These are phyloP conservation scores for Nineta flava DNA, from an alignment of 2,888 invertebrate species.

Conservation along the genomic window DNA sequence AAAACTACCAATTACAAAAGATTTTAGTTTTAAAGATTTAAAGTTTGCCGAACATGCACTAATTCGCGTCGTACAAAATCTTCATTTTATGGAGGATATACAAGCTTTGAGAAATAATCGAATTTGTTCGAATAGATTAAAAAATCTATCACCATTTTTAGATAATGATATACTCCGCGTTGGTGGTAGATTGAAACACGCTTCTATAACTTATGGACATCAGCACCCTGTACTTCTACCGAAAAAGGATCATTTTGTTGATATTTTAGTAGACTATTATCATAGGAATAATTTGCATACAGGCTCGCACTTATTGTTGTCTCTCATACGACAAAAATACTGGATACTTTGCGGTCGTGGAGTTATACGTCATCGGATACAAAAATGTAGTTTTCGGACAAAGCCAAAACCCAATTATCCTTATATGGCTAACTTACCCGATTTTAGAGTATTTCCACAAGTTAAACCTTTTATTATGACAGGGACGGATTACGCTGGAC, in stretches of 20 bases:
- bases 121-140: conserved; percentile 7
- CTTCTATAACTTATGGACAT: conserved; percentile 5
- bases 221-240: conserved; percentile 10
- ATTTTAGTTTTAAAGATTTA: conserved; percentile 2
- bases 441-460: neutral
- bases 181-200: conserved; percentile 8
- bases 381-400: too few relatives aligned
- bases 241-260: conserved; percentile 4
- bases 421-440: neutral
- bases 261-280: conserved; percentile 11
- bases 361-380: too few relatives aligned
- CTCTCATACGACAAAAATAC: conserved; percentile 12
- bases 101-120: neutral
- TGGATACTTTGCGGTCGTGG: conserved; percentile 13
- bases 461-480: neutral
- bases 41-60: conserved; percentile 2
- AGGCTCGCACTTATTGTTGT: conserved; percentile 10
- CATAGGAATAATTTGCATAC: conserved; percentile 12
- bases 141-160: conserved; percentile 9
- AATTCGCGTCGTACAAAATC: conserved; percentile 5
- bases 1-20: neutral
- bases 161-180: conserved; percentile 9
- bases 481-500: neutral
- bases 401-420: neutral
- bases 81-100: conserved; percentile 6